These are phyloP conservation scores for Galerucella nymphaeae DNA, from an alignment of 2,888 invertebrate genomes.

Conservation along the genomic window DNA sequence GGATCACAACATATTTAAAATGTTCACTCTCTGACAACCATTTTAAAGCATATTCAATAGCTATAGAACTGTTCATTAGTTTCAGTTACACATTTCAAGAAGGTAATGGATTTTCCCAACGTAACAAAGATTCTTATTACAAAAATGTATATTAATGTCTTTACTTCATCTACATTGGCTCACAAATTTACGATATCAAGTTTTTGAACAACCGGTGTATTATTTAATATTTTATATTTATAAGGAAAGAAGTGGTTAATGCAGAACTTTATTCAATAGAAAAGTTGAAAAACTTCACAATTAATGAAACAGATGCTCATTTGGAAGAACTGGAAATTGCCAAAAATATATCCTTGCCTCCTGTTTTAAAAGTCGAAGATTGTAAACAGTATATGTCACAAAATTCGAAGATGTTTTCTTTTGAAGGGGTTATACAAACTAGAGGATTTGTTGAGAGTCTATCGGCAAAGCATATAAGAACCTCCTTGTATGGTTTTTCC, in stretches of 20 bases:
- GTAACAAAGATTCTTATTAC: too few relatives aligned
- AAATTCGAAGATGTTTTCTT: constrained; percentile 34
- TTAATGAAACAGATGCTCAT: constrained; percentile 15
- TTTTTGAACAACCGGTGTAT: not conserved
- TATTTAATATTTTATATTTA: constrained; percentile 8
- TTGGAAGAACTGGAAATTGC: constrained; percentile 16
- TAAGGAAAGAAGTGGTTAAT: constrained; percentile 28
- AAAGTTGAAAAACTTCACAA: not conserved
- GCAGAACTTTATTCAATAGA: constrained; percentile 23
- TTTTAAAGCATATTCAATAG: too few relatives aligned
- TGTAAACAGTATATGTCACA: constrained; percentile 33
- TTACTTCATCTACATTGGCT: too few relatives aligned
- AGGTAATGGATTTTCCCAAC: too few relatives aligned
- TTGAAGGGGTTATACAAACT: constrained; percentile 41
- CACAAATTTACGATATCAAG: too few relatives aligned
- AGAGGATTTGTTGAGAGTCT: constrained; percentile 43
- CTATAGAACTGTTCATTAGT: too few relatives aligned
- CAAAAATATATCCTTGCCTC: not conserved
- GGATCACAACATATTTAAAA: too few relatives aligned
- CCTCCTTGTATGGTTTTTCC: constrained; percentile 41
- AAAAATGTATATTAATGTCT: too few relatives aligned
- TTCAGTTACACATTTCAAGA: too few relatives aligned
- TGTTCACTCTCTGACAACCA: too few relatives aligned
- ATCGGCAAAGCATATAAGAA: constrained; percentile 30
- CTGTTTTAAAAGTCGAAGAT: constrained; percentile 29